These are phyloP conservation scores for Nasonia giraulti DNA, from an alignment of 1,140 invertebrate genomes.

Conservation along the genomic window DNA sequence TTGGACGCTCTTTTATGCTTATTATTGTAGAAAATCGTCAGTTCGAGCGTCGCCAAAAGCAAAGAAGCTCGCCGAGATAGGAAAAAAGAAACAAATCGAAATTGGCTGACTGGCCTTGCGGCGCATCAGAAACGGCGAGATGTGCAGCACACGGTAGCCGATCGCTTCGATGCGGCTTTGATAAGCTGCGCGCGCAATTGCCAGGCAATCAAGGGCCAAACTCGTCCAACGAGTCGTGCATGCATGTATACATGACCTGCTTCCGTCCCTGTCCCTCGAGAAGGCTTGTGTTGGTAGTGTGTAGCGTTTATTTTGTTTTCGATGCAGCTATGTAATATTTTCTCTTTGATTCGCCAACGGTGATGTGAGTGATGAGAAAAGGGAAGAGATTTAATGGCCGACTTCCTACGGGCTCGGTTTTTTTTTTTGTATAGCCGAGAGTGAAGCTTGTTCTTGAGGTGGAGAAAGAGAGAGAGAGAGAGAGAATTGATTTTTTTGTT, in stretches of 20 bases:
- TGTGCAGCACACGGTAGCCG: conserved; percentile 11
- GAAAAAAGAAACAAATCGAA: neutral
- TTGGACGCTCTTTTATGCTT: too few species aligned
- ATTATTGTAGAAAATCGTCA: too few species aligned
- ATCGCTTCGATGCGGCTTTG: conserved; percentile 23
- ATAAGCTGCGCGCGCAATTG: conserved; percentile 25
- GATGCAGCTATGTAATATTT: neutral
- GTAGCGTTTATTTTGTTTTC: neutral
- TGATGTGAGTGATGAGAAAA: neutral
- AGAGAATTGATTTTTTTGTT: too few species aligned
- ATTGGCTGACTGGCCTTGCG: neutral
- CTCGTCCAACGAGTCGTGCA: conserved; percentile 29
- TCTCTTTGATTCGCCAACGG: neutral
- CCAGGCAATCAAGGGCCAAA: conserved; percentile 38
- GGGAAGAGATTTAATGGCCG: neutral
- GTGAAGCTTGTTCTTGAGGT: neutral
- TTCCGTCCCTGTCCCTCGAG: neutral
- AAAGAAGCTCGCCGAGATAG: too few species aligned
- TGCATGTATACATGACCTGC: neutral
- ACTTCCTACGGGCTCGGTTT: neutral
- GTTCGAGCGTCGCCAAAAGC: too few species aligned
- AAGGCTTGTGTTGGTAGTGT: too few species aligned
- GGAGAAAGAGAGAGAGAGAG: too few species aligned
- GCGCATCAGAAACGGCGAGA: neutral
- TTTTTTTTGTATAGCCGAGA: too few species aligned